A percentile compares a stretch with the other conserved stretches of the same genome.
Evolutionary conservation across 2,797 vertebrate genomes (phyloP).

Genomic region (Melanotaenia pygmaea): DNA sequence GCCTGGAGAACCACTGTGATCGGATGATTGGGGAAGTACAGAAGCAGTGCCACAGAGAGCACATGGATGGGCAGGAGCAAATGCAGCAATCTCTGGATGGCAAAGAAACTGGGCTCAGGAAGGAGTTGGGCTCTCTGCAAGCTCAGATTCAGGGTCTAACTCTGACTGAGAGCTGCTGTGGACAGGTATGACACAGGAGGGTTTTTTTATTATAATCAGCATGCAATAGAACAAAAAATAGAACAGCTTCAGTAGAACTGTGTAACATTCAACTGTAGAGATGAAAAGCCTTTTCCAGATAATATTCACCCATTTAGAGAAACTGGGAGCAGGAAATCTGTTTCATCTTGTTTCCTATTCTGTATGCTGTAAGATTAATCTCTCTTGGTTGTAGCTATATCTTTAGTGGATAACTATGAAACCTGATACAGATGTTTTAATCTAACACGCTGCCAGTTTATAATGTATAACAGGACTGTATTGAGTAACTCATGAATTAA

Average conservation of each 20-base stretch:
- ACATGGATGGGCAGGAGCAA: constrained; percentile 88
- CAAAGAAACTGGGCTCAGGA: constrained; percentile 89
- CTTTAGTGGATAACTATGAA: neutral
- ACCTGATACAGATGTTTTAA: neutral
- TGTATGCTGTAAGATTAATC: neutral
- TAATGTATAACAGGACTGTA: neutral
- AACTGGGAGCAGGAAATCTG: neutral
- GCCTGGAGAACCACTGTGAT: constrained; percentile 88
- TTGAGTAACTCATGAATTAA: constrained; percentile 1
- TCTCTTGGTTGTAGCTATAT: neutral
- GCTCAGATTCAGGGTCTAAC: constrained; percentile 92
- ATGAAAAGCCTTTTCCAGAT: neutral
- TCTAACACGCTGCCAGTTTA: neutral
- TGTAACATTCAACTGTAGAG: neutral
- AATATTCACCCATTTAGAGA: neutral
- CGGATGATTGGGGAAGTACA: constrained; percentile 87
- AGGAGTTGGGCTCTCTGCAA: constrained; percentile 90
- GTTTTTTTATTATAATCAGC: neutral
- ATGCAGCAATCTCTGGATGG: constrained; percentile 92
- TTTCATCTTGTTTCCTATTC: neutral
- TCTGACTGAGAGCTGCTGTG: constrained; percentile 90
- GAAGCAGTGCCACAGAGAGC: constrained; percentile 90
- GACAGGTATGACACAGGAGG: constrained; percentile 74
- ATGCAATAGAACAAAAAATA: neutral
- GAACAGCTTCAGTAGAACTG: too few species aligned